Base-by-base conservation (phyloP, 2,888 invertebrate species). In the Temnothorax rugatulus region DNA sequence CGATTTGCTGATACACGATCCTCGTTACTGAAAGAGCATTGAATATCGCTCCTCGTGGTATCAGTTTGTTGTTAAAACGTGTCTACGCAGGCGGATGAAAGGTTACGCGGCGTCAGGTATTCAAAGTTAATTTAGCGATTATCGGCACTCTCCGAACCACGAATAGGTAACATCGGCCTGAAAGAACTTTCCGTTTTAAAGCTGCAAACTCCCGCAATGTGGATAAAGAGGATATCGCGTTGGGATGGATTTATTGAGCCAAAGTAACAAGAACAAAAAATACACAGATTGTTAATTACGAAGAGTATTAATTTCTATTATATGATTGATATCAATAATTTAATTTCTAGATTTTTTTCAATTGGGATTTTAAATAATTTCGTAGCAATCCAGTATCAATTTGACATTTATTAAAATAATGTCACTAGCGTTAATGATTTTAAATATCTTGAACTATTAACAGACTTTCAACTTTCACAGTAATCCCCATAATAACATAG, bases 91-190 rank as follows among this genome's bases (percentile, higher is more conserved):
- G 66, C 50, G 61, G 86, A 81, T 59, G 83, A 84, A 88, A 87
- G 86, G 86, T 79, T 86, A 82, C 81, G 83, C 85, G 77, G 83
- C 77, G 81, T 68, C 79, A 77, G 82, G 87, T 88, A 92, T 93
- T 92, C 91, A 89, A 87, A 90, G 89, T 89, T 90, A 92, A 92
- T 93, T 92, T 91, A 91, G 86, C 91, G 90, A 93, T 92, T 93
- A 92, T 92, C 91, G 90, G 90, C 90, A 88, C 86, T 87, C 86
- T 87, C 82, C 69, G 84, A 82, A 63, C 75, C 68, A 77, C 82
- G 82, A 83, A 66, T 59, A 66, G 73, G 71, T 71, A 59, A 73
- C 82, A 69, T 84, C 82, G 68, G 73, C 38, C 63, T 81, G 84
- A 82, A 84, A 84, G 71, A 81, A 61, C 69, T 81, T 71, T 84